phyloP scores from a whole-genome alignment of 2,888 invertebrate genomes.

The Pristionchus fissidentatus region DNA sequence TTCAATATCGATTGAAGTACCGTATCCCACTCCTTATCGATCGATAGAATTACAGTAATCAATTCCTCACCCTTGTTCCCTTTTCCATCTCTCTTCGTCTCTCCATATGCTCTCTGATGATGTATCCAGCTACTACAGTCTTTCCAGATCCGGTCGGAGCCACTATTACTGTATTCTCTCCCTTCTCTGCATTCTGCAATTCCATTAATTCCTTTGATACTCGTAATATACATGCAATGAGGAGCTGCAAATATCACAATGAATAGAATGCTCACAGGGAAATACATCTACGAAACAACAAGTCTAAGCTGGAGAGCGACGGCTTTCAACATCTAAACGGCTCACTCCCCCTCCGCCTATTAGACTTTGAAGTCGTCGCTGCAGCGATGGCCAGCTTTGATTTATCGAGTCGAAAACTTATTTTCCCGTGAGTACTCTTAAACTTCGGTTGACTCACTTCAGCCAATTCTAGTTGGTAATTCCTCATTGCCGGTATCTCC shows the following conservation, averaged over 20 bases:
- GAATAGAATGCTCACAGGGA: no score
- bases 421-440: not conserved
- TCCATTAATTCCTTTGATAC: not conserved
- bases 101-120: slow-evolving; percentile 66
- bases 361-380: no score
- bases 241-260: no score
- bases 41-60: slow-evolving; percentile 47
- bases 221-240: no score
- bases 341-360: no score
- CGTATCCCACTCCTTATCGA: not conserved
- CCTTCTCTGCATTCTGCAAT: slow-evolving; percentile 53
- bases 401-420: not conserved
- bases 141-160: slow-evolving; percentile 74
- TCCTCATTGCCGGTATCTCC: not conserved
- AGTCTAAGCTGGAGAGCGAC: no score
- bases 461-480: slow-evolving; percentile 41
- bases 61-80: slow-evolving; percentile 24
- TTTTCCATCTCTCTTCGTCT: slow-evolving; percentile 46
- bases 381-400: no score
- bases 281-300: no score
- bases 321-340: no score
- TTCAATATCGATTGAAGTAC: not conserved
- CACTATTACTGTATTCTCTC: slow-evolving; percentile 67
- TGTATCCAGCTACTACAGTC: slow-evolving; percentile 69
- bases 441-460: not conserved